Evolutionary conservation across 2,888 invertebrate species (phyloP).

Genomic region (Myathropa florea): DNA sequence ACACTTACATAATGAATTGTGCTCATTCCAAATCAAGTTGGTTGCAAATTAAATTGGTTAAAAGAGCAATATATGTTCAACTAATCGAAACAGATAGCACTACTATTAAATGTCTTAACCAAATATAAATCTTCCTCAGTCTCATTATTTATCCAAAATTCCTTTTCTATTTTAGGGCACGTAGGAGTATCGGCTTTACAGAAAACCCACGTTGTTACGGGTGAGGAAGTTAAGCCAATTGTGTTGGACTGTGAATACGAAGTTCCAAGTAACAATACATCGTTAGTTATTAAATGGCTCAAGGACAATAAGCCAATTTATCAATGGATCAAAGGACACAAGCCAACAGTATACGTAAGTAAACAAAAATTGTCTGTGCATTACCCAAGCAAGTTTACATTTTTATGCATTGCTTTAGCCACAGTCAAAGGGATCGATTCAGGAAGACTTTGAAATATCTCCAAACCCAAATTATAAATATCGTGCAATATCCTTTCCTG

Average conservation of each 20-base stretch:
- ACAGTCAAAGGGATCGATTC: slow-evolving; percentile 40
- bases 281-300: slow-evolving; percentile 57
- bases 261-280: slow-evolving; percentile 5
- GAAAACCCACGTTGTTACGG: slow-evolving; percentile 29
- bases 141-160: background rate
- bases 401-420: slow-evolving; percentile 11
- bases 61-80: too few relatives aligned
- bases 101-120: too few relatives aligned
- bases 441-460: slow-evolving; percentile 42
- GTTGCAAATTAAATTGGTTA: too few relatives aligned
- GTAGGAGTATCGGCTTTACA: background rate
- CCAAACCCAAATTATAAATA: slow-evolving; percentile 29
- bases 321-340: slow-evolving; percentile 63
- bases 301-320: slow-evolving; percentile 57
- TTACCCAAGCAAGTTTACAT: too few relatives aligned
- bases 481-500: slow-evolving; percentile 39
- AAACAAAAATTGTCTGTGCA: too few relatives aligned
- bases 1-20: too few relatives aligned
- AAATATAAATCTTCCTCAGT: too few relatives aligned
- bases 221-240: slow-evolving; percentile 20
- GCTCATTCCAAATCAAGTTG: too few relatives aligned
- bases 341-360: slow-evolving; percentile 59
- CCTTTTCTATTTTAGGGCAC: background rate
- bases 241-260: slow-evolving; percentile 53
- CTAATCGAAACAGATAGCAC: too few relatives aligned